Base-by-base conservation (phyloP, 2,888 invertebrate genomes). In the Noctua janthina region DNA sequence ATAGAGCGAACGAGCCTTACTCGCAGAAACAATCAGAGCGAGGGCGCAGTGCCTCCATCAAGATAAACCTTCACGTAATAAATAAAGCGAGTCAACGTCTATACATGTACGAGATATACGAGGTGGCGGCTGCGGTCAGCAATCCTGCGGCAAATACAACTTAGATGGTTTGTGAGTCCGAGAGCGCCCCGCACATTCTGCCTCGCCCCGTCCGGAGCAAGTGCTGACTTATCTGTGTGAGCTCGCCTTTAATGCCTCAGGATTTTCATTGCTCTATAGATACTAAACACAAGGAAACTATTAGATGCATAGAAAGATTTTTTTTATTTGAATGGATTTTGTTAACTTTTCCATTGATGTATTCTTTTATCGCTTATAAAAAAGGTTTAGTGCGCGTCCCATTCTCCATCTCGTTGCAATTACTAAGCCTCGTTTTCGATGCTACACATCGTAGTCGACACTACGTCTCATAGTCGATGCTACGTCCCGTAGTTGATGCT, bases 41-140 rank as follows among this genome's bases (percentile, higher is more conserved):
- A 62, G 39, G 35, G 23, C 70, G n/a, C 68, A 39, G 67, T 56
- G 66, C 56, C 78, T 79, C 74, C 78, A 78, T 82, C 78, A 68
- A 86, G 86, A 84, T 89, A 86, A 89, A 79, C 78, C 74, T 39
- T 78, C 83, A 74, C 84, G 88, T 88, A 89, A 88, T 86, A 83
- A 89, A 86, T 88, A 84, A 89, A 67, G 69, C 79, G 69, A 78
- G 76, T 71, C 76, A 59, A 75, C 69, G 66, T 82, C 70, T 76
- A 56, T 67, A 39, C 39, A 67, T 69, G 67, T 35, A 64, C 54
- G 62, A 74, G 74, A 76, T 81, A 70, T 51, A 78, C 76, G 70
- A 81, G 81, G 84, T 56, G 77, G 84, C 82, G 78, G 84, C 82
- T 35, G 82, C 84, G 84, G 76, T 84, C 84, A 81, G 81, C 82